Evolutionary conservation across 92 coral and sea anemone genomes (phyloP).

Genomic region (Epizoanthus scotinus): DNA sequence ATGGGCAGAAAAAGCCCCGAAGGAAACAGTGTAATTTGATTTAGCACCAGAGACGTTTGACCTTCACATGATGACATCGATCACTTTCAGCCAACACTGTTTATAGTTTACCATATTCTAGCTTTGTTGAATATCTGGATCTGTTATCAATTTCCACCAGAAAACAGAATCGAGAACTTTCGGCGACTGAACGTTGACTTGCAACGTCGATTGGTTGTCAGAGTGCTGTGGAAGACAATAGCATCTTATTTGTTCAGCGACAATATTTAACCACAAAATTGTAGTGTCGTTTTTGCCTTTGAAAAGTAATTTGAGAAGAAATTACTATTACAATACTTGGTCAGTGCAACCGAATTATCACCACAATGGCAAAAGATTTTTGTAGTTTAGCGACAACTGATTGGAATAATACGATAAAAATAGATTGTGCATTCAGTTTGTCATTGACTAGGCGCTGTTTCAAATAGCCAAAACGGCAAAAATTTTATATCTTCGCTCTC

Average conservation of each 20-base stretch:
- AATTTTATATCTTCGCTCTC: neutral
- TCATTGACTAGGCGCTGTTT: neutral
- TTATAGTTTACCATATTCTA: neutral
- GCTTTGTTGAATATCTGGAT: neutral
- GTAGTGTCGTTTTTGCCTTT: conserved; percentile 10
- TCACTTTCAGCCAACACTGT: neutral
- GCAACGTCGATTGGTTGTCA: conserved; percentile 6
- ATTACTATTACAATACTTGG: conserved; percentile 5
- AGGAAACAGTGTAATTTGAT: neutral
- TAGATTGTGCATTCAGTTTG: neutral
- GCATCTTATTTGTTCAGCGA: conserved; percentile 26
- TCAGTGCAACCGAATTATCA: neutral
- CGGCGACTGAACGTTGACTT: conserved; percentile 25
- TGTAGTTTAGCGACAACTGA: neutral
- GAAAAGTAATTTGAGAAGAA: conserved; percentile 30
- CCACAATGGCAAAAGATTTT: conserved; percentile 20
- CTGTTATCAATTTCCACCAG: neutral
- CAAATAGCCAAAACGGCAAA: neutral
- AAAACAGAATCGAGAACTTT: neutral
- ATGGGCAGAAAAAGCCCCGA: neutral
- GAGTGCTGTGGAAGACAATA: conserved; percentile 29
- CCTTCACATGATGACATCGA: neutral
- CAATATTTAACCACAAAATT: conserved; percentile 34
- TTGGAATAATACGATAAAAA: neutral
- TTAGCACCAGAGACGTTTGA: neutral